These are phyloP conservation scores for Steinernema hermaphroditum DNA, from an alignment of 2,888 invertebrate species.

Conservation along the genomic window DNA sequence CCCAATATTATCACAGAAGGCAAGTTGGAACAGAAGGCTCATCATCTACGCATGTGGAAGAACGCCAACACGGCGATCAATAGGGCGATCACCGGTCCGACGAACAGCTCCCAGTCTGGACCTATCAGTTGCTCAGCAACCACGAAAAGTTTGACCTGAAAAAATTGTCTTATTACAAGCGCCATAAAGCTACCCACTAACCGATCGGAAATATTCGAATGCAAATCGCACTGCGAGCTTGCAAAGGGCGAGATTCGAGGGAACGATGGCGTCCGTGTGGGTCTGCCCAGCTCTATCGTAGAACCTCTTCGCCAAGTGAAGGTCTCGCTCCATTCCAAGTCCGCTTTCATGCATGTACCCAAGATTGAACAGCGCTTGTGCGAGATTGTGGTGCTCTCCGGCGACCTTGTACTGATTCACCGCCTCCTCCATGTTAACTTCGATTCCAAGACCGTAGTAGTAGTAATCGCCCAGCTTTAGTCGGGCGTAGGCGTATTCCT, in stretches of 20 bases:
- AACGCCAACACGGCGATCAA: background rate
- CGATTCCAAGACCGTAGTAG: constrained; percentile 93
- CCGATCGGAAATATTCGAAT: constrained; percentile 65
- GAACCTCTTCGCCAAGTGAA: constrained; percentile 92
- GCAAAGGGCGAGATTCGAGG: constrained; percentile 85
- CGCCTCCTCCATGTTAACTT: constrained; percentile 84
- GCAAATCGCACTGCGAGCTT: constrained; percentile 80
- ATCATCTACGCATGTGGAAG: constrained; percentile 22
- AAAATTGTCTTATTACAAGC: background rate
- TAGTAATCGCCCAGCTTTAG: constrained; percentile 97
- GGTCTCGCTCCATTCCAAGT: constrained; percentile 82
- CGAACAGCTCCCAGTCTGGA: constrained; percentile 1
- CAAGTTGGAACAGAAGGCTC: background rate
- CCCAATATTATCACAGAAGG: constrained; percentile 29
- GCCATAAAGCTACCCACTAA: background rate
- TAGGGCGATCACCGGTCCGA: background rate
- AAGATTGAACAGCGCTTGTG: constrained; percentile 97
- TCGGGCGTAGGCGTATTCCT: constrained; percentile 73
- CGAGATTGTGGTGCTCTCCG: constrained; percentile 89
- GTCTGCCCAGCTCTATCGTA: constrained; percentile 94
- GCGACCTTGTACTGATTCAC: constrained; percentile 76
- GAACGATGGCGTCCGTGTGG: constrained; percentile 87
- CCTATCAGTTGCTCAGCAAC: constrained; percentile 19
- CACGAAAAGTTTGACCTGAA: constrained; percentile 7
- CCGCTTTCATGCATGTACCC: constrained; percentile 99